Percentiles rank a stretch among this genome's conserved stretches.
Evolutionary conservation across 2,113 vertebrate genomes (phyloP).

Genomic region (Chaetodon auriga): DNA sequence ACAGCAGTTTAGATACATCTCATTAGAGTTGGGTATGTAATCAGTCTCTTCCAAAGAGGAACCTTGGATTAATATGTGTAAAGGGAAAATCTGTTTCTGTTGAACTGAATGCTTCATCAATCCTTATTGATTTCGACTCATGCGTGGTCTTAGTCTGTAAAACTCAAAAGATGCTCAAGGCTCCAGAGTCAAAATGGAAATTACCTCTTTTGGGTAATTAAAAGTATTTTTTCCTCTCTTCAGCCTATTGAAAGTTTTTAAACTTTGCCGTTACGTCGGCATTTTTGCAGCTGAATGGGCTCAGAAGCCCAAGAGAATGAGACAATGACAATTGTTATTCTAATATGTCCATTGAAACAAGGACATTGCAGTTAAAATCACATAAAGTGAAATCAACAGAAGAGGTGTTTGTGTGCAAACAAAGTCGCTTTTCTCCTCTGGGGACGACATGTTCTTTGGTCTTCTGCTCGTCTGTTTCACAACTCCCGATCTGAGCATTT

Average conservation of each 20-base stretch:
- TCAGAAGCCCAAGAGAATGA: not conserved
- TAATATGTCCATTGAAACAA: not conserved
- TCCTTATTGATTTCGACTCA: constrained; percentile 40
- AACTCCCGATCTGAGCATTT: constrained; percentile 33
- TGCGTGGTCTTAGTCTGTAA: constrained; percentile 1
- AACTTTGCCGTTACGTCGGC: not conserved
- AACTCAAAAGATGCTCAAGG: constrained; percentile 17
- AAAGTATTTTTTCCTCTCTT: not conserved
- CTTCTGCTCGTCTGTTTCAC: constrained; percentile 29
- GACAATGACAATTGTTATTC: not conserved
- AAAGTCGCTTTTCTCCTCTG: constrained; percentile 18
- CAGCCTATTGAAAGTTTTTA: constrained; percentile 2
- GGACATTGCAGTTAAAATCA: not conserved
- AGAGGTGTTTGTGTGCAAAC: constrained; percentile 13
- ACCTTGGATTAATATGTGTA: constrained; percentile 7
- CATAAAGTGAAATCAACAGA: not conserved
- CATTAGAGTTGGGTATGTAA: not conserved
- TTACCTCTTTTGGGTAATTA: not conserved
- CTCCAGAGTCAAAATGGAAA: constrained; percentile 22
- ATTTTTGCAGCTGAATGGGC: not conserved
- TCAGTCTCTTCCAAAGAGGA: constrained; percentile 15
- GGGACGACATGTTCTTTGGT: constrained; percentile 36
- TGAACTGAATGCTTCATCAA: constrained; percentile 54
- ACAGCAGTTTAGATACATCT: not conserved
- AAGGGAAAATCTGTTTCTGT: constrained; percentile 10